A percentile compares a stretch with the other conserved stretches of the same genome.
These are phyloP conservation scores for Nematostella vectensis DNA, from an alignment of 92 coral and sea anemone species.

Conservation along the genomic window DNA sequence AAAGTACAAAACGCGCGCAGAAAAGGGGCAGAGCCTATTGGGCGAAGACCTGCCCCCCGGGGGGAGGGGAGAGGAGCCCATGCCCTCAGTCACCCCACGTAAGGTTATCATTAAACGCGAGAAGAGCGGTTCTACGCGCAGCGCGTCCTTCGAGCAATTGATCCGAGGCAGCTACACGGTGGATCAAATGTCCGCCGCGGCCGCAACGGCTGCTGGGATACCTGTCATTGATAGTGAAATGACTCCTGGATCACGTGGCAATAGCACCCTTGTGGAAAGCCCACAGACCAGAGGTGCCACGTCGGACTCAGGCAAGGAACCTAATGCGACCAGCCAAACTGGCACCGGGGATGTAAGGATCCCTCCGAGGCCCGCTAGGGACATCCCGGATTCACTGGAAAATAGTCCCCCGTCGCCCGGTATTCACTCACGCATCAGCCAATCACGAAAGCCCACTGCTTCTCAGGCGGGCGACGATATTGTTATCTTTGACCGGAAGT, in stretches of 20 bases:
- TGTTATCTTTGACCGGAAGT: constrained; percentile 47
- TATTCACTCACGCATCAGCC: neutral
- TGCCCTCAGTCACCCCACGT: constrained; percentile 15
- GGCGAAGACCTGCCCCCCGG: constrained; percentile 3
- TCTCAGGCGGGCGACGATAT: constrained; percentile 39
- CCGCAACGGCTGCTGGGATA: constrained; percentile 94
- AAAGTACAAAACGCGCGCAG: constrained; percentile 20
- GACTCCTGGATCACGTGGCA: neutral
- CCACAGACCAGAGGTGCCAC: neutral
- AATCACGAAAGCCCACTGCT: constrained; percentile 8
- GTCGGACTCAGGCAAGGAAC: neutral
- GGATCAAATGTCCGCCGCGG: constrained; percentile 64
- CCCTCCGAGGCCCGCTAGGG: neutral
- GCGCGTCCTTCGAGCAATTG: constrained; percentile 39
- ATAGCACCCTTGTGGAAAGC: constrained; percentile 1
- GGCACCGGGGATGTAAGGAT: neutral
- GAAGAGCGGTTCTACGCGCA: constrained; percentile 15
- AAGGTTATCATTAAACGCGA: constrained; percentile 12
- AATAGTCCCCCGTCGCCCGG: neutral
- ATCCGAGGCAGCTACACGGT: constrained; percentile 91
- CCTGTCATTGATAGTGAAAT: constrained; percentile 58
- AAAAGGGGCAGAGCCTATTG: constrained; percentile 15
- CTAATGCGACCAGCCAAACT: neutral
- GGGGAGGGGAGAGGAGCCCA: neutral
- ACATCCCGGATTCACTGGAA: neutral